Evolutionary conservation across 2,888 invertebrate species (phyloP).

Genomic region (Julus scanicus): DNA sequence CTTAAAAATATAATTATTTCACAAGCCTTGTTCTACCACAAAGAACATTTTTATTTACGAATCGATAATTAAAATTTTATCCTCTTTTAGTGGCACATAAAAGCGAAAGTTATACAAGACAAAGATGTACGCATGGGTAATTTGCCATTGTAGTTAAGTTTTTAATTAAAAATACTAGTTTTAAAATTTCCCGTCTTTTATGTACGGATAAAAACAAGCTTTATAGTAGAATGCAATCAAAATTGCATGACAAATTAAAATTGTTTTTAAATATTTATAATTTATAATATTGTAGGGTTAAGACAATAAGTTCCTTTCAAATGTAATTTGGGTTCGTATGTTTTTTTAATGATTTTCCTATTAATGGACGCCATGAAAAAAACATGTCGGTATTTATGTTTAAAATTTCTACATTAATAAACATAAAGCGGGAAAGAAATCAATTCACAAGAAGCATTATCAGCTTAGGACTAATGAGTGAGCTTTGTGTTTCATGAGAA

Average conservation of each 20-base stretch:
- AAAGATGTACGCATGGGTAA: neutral
- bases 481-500: neutral
- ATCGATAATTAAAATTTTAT: neutral
- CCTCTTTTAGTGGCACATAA: neutral
- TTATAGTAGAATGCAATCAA: too few relatives aligned
- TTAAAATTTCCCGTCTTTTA: neutral
- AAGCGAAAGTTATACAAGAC: neutral
- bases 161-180: neutral
- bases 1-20: neutral
- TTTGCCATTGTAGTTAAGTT: neutral
- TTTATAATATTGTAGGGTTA: too few relatives aligned
- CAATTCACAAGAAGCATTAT: neutral
- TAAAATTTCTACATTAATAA: neutral
- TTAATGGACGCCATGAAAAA: too few relatives aligned
- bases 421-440: neutral
- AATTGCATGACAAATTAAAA: too few relatives aligned
- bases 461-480: neutral
- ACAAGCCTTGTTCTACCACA: neutral
- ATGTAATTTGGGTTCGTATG: too few relatives aligned
- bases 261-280: too few relatives aligned
- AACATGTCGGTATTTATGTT: too few relatives aligned
- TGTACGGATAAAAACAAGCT: neutral
- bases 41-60: neutral
- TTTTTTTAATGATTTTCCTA: too few relatives aligned
- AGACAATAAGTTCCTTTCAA: too few relatives aligned